Evolutionary conservation across 2,888 invertebrate genomes (phyloP).

Genomic region (Tenthredo distinguenda): DNA sequence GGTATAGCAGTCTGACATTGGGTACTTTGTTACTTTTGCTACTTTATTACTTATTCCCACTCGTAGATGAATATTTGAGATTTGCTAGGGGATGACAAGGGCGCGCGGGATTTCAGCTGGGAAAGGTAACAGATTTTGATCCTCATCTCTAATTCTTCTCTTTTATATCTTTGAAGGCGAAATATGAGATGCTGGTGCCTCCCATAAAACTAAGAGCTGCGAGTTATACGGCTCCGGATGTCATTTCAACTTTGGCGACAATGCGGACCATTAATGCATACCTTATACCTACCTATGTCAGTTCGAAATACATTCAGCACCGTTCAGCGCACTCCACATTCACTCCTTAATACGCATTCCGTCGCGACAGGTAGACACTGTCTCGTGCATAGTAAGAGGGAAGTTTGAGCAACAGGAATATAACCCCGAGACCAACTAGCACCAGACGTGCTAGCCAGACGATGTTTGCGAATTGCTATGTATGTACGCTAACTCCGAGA

Average conservation of each 20-base stretch:
- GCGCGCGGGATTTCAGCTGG: background rate
- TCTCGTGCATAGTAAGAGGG: constrained; percentile 41
- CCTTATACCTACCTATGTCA: background rate
- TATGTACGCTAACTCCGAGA: background rate
- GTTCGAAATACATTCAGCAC: constrained; percentile 24
- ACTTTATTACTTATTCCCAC: background rate
- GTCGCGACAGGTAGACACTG: constrained; percentile 42
- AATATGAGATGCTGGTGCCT: background rate
- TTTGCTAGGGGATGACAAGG: background rate
- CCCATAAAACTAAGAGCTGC: background rate
- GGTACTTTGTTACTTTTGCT: constrained; percentile 1
- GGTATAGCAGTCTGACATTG: background rate
- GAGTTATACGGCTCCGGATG: constrained; percentile 8
- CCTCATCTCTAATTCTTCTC: background rate
- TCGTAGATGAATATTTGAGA: background rate
- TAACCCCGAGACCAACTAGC: constrained; percentile 23
- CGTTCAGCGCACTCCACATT: constrained; percentile 11
- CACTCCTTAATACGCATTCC: constrained; percentile 44
- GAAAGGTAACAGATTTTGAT: background rate
- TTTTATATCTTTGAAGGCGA: background rate
- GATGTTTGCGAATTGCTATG: constrained; percentile 23
- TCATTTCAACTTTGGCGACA: constrained; percentile 53
- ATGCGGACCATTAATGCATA: constrained; percentile 52
- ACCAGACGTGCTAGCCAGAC: constrained; percentile 14
- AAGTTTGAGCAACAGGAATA: constrained; percentile 41